Conservation (phyloP, 2,797 vertebrate genomes). For the Pyrocephalus nanus region DNA sequence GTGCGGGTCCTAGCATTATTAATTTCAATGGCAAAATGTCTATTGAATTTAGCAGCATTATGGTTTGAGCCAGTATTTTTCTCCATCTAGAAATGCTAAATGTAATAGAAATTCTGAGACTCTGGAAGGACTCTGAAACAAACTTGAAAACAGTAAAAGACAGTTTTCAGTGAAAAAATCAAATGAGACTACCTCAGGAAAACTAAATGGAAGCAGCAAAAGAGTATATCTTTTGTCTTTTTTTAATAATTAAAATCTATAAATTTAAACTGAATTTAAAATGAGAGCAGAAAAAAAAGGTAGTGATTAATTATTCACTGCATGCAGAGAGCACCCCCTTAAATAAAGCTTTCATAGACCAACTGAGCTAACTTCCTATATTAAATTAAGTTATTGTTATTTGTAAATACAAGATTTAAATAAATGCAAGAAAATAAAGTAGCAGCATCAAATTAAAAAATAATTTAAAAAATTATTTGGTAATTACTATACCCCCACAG, state of each 20-base stretch:
- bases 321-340: background rate
- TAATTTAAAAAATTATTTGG: background rate
- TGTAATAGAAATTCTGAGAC: background rate
- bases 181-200: background rate
- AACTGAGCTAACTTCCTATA: background rate
- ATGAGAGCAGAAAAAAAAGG: background rate
- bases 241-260: background rate
- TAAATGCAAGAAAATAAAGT: constrained; percentile 4
- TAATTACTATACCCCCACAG: background rate
- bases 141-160: background rate
- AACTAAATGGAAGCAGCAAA: background rate
- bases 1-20: background rate
- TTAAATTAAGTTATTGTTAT: background rate
- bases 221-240: background rate
- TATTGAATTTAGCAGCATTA: background rate
- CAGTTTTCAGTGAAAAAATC: background rate
- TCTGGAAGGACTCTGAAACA: background rate
- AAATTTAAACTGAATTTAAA: background rate
- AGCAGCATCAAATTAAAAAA: background rate
- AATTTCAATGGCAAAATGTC: background rate
- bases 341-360: background rate
- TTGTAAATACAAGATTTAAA: background rate
- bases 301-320: background rate
- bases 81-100: background rate
- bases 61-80: background rate